A percentile compares a stretch with the other conserved stretches of the same genome.
These are phyloP conservation scores for Ophioninae sp. DNA, from an alignment of 2,888 invertebrate species.

Conservation along the genomic window DNA sequence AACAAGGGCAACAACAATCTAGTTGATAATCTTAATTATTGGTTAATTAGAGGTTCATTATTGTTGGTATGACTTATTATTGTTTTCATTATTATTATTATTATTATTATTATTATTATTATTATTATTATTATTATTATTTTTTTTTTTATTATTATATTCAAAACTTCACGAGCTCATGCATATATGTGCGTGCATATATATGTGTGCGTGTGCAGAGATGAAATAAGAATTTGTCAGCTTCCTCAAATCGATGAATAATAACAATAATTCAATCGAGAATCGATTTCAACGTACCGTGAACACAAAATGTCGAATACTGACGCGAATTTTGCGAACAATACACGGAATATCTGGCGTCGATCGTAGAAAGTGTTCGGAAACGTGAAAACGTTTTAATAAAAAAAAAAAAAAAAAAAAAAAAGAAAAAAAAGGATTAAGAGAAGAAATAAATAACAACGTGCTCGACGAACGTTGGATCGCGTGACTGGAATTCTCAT, in stretches of 20 bases:
- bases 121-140: too few relatives aligned
- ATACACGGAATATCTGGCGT: constrained; percentile 10
- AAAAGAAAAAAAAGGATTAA: background rate
- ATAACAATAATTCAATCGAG: background rate
- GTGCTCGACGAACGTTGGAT: constrained; percentile 41
- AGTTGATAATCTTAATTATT: too few relatives aligned
- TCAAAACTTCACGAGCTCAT: background rate
- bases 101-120: too few relatives aligned
- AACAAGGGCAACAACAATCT: too few relatives aligned
- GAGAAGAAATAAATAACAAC: constrained; percentile 25
- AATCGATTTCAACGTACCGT: background rate
- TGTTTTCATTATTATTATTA: too few relatives aligned
- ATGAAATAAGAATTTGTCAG: too few relatives aligned
- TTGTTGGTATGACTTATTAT: too few relatives aligned
- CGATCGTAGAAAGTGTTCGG: constrained; percentile 12
- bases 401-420: constrained; percentile 11
- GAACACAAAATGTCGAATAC: background rate
- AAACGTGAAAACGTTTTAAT: constrained; percentile 39
- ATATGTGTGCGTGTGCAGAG: background rate
- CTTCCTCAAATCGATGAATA: too few relatives aligned
- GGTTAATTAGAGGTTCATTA: too few relatives aligned
- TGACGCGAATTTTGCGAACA: background rate
- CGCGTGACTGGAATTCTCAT: constrained; percentile 61
- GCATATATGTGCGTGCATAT: background rate
- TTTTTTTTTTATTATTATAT: too few relatives aligned